Base-by-base conservation (phyloP, 2,888 invertebrate species). In the Cerastis leucographa region DNA sequence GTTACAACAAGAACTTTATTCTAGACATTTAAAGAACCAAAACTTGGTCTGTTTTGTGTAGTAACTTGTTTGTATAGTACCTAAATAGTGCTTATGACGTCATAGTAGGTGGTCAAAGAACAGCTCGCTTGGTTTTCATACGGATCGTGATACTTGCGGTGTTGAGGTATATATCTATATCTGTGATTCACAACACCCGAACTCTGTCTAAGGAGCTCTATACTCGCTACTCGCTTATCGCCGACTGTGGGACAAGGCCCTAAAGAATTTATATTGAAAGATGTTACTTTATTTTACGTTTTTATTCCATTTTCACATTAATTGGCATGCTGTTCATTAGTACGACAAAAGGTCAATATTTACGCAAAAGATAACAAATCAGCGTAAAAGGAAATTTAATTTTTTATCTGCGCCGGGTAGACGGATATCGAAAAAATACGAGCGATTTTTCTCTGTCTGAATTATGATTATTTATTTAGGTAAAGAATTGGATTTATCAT, bases 291-390 rank as follows among this genome's bases (percentile, higher is more conserved):
- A 61, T 61, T 69, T 64, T 14, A 19, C 44, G 14, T 61, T 67
- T 74, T 78, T 69, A 51, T 83, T 71, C 46, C 44, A 3, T 78
- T 75, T 75, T 56, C n/a, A 74, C 66, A 62, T 83, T 75, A 73
- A 79, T 75, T 75, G 40, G 54, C 29, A 66, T 71, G 54, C 69
- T 54, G 74, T 83, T 76, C 71, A 64, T 71, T 82, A 71, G 59
- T 74, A 68, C 59, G n/a, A 82, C 66, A 78, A 73, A 83, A 83
- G 62, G 78, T 80, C 76, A 77, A 74, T 71, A 79, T 81, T 85
- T 79, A 54, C 65, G 54, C 49, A 40, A 46, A 67, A 83, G 77
- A 86, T 83, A 74, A 76, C 62, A 73, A 83, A 79, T 80, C 71
- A 65, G 76, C 35, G 22, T 22, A 59, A 75, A 74, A 75, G 74